Conservation (phyloP, 2,113 vertebrate genomes). For the Smithornis capensis region DNA sequence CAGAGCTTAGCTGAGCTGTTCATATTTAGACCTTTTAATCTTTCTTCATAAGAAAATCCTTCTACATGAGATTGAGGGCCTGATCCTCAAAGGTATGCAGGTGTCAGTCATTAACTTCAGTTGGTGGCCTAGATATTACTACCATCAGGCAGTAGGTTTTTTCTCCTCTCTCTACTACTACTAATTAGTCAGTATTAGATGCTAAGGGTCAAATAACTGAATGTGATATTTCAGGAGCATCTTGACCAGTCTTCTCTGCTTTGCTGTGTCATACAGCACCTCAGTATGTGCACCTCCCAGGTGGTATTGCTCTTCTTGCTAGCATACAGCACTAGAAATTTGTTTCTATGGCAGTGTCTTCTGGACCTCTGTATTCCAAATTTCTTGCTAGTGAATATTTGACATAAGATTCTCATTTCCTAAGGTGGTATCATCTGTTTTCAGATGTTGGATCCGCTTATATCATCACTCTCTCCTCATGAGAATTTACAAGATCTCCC, state of each 20-base stretch:
- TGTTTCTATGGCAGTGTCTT: background rate
- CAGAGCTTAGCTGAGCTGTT: constrained; percentile 47
- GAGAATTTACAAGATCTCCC: background rate
- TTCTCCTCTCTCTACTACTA: background rate
- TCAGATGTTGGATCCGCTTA: background rate
- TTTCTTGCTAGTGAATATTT: background rate
- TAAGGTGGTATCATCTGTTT: background rate
- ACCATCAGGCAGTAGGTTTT: background rate
- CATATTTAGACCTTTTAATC: constrained; percentile 61
- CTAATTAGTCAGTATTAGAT: background rate
- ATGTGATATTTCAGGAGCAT: background rate
- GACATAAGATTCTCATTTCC: background rate
- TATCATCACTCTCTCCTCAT: rapidly evolving
- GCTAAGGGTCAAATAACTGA: background rate
- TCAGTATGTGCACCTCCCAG: background rate
- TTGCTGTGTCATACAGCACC: background rate
- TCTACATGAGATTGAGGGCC: constrained; percentile 1
- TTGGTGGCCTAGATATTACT: background rate
- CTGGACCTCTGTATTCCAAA: background rate
- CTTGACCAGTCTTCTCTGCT: background rate
- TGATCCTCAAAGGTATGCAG: constrained; percentile 49
- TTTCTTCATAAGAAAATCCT: constrained; percentile 57
- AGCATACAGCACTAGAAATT: background rate
- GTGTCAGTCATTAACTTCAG: constrained; percentile 11
- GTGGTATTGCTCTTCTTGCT: background rate